Evolutionary conservation across 2,888 invertebrate genomes (phyloP).

Genomic region (Orchesellides sinensis): DNA sequence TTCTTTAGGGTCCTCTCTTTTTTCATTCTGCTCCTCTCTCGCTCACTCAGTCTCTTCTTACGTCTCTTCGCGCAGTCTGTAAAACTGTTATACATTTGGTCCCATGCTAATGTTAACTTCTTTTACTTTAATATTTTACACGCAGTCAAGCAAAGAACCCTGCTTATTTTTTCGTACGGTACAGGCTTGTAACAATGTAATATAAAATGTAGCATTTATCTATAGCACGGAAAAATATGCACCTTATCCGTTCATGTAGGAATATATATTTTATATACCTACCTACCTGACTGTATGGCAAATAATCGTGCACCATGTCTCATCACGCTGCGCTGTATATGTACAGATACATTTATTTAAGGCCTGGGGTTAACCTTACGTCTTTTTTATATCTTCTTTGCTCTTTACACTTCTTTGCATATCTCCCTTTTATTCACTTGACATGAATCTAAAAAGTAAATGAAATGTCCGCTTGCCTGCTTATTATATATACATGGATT

Average conservation of each 20-base stretch:
- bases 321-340: not conserved
- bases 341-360: not conserved
- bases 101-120: not conserved
- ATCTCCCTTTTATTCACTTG: not conserved
- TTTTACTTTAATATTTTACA: slow-evolving; percentile 33
- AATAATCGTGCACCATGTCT: not conserved
- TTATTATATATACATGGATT: not conserved
- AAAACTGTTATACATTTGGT: not conserved
- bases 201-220: slow-evolving; percentile 21
- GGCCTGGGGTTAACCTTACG: slow-evolving; percentile 20
- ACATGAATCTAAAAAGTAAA: not conserved
- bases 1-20: slow-evolving; percentile 33
- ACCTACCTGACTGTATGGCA: too few species aligned
- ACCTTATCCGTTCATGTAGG: too few species aligned
- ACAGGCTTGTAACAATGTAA: slow-evolving; percentile 3
- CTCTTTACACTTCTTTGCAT: not conserved
- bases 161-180: not conserved
- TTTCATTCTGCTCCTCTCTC: not conserved
- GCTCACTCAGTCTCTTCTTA: not conserved
- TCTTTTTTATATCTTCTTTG: not conserved
- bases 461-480: not conserved
- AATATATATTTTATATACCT: too few species aligned
- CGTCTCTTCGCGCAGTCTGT: not conserved
- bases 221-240: too few species aligned
- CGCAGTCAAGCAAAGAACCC: slow-evolving; percentile 41